Evolutionary conservation across 2,888 invertebrate genomes (phyloP).

Genomic region (Sepioteuthis lessoniana): DNA sequence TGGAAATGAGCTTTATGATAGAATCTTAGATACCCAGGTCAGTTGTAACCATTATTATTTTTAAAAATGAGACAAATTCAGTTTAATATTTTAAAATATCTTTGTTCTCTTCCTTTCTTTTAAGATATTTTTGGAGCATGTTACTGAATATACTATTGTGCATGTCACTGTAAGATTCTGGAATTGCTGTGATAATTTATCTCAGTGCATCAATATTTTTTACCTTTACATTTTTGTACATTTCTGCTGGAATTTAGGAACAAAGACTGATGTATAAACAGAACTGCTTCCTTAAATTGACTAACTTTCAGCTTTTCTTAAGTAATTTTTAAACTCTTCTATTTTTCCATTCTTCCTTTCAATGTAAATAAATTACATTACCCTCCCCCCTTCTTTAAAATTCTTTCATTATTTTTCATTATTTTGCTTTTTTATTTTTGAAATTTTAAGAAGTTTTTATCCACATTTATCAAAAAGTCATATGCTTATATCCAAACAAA

Average conservation of each 20-base stretch:
- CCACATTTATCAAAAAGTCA: no score
- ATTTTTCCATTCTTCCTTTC: slow-evolving; percentile 18
- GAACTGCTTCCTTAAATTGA: not conserved
- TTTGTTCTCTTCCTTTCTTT: not conserved
- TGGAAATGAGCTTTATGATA: not conserved
- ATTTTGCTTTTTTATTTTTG: not conserved
- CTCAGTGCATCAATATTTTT: not conserved
- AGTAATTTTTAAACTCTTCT: not conserved
- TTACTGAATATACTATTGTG: not conserved
- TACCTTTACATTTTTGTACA: not conserved
- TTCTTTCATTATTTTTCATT: not conserved
- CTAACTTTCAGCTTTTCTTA: slow-evolving; percentile 12
- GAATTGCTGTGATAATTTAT: slow-evolving; percentile 6
- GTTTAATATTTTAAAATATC: not conserved
- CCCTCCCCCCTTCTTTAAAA: no score
- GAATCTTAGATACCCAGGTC: not conserved
- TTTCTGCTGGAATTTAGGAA: not conserved
- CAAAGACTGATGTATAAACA: not conserved
- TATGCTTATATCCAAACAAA: no score
- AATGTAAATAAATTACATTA: not conserved
- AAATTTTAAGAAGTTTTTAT: no score
- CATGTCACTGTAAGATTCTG: not conserved
- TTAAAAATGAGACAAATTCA: not conserved
- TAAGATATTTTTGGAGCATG: not conserved
- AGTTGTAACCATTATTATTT: not conserved